Evolutionary conservation across 2,888 invertebrate genomes (phyloP).

Genomic region (Leptogaster cylindrica): DNA sequence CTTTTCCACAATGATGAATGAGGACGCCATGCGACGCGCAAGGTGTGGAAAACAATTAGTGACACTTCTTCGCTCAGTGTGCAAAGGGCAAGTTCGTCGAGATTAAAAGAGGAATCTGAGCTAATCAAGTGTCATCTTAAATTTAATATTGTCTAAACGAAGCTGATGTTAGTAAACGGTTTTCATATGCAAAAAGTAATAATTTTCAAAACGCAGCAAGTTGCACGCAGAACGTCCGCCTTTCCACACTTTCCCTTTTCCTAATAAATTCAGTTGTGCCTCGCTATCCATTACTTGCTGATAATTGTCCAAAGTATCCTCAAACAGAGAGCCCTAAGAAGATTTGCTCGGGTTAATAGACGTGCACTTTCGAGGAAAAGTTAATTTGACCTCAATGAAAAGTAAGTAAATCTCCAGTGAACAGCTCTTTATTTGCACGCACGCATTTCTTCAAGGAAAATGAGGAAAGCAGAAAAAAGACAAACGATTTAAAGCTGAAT

Average conservation of each 20-base stretch:
- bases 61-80: no score
- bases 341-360: constrained; percentile 13
- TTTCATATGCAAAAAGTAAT: no score
- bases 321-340: constrained; percentile 12
- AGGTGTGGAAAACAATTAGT: no score
- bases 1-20: no score
- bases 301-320: neutral
- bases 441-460: constrained; percentile 31
- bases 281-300: neutral
- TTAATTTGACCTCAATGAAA: constrained; percentile 19
- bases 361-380: constrained; percentile 22
- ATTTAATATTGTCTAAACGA: no score
- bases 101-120: no score
- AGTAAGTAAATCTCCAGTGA: constrained; percentile 8
- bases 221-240: neutral
- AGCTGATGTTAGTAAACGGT: no score
- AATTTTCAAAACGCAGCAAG: no score
- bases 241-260: constrained; percentile 5
- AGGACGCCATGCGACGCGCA: no score
- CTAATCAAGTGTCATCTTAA: no score
- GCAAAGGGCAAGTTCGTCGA: no score
- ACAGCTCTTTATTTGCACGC: constrained; percentile 2
- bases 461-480: constrained; percentile 17
- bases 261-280: constrained; percentile 1
- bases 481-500: constrained; percentile 16